A percentile compares a stretch with the other conserved stretches of the same genome.
These are phyloP conservation scores for Pristionchus arcanus DNA, from an alignment of 2,888 invertebrate genomes.

Conservation along the genomic window DNA sequence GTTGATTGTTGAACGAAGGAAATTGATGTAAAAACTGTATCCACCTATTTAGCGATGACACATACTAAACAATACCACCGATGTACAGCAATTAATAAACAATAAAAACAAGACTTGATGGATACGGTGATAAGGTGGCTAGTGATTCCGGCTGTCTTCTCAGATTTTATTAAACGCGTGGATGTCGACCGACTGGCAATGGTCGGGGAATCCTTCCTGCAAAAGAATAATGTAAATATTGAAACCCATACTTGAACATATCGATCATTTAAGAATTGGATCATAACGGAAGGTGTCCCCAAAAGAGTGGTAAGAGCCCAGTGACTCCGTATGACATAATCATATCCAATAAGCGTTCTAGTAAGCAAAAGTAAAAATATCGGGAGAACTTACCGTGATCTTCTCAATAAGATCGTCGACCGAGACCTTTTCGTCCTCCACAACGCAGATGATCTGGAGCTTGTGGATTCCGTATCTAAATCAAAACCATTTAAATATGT, in stretches of 20 bases:
- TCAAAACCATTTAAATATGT: not conserved
- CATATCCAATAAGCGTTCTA: not conserved
- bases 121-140: not conserved
- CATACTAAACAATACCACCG: not conserved
- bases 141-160: conserved; percentile 9
- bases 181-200: conserved; percentile 75
- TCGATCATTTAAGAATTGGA: not conserved
- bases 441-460: conserved; percentile 75
- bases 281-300: conserved; percentile 44
- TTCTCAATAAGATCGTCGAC: conserved; percentile 73
- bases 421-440: conserved; percentile 77
- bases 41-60: conserved; percentile 30
- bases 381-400: not conserved
- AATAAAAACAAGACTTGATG: conserved; percentile 13
- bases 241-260: not conserved
- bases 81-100: conserved; percentile 13
- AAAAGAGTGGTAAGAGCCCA: conserved; percentile 33
- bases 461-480: conserved; percentile 72
- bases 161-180: conserved; percentile 78
- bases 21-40: conserved; percentile 28
- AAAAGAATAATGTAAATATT: not conserved
- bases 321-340: conserved; percentile 43
- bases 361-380: not conserved
- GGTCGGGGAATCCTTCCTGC: conserved; percentile 55
- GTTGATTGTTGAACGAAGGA: not conserved